These are phyloP conservation scores for Myotis davidii DNA, from an alignment of 2,113 vertebrate species.

Conservation along the genomic window DNA sequence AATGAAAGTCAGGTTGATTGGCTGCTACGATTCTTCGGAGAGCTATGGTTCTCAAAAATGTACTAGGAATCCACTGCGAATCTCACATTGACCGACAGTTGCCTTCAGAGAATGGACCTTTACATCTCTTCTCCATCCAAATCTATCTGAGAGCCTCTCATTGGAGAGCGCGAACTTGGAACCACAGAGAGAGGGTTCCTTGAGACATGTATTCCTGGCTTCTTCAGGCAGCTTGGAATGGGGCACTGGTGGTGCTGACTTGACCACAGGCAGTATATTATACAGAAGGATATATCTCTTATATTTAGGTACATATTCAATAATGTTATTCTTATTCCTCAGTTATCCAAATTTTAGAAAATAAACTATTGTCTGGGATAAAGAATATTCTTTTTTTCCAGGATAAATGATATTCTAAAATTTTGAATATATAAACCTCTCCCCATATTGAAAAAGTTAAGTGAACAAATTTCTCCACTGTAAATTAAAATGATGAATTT, in stretches of 20 bases:
- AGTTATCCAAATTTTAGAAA: neutral
- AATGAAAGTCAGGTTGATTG: neutral
- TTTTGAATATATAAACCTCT: slow-evolving; percentile 17
- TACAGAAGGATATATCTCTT: neutral
- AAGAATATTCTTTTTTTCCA: slow-evolving; percentile 4
- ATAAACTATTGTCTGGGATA: neutral
- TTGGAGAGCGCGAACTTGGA: neutral
- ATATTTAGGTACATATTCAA: neutral
- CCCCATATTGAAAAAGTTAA: neutral
- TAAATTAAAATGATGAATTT: slow-evolving; percentile 26
- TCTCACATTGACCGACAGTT: neutral
- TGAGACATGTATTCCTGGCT: neutral
- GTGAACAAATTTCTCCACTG: neutral
- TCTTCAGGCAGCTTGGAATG: neutral
- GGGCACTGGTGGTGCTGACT: neutral
- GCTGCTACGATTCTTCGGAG: neutral
- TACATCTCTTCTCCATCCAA: neutral
- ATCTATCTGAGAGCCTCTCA: neutral
- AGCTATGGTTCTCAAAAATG: neutral
- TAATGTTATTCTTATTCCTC: neutral
- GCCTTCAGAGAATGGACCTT: neutral
- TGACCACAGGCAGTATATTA: neutral
- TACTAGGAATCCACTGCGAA: neutral
- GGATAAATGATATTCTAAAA: slow-evolving; percentile 20
- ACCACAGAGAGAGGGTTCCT: neutral